These are phyloP conservation scores for Xyrichtys novacula DNA, from an alignment of 2,797 vertebrate genomes.

Conservation along the genomic window DNA sequence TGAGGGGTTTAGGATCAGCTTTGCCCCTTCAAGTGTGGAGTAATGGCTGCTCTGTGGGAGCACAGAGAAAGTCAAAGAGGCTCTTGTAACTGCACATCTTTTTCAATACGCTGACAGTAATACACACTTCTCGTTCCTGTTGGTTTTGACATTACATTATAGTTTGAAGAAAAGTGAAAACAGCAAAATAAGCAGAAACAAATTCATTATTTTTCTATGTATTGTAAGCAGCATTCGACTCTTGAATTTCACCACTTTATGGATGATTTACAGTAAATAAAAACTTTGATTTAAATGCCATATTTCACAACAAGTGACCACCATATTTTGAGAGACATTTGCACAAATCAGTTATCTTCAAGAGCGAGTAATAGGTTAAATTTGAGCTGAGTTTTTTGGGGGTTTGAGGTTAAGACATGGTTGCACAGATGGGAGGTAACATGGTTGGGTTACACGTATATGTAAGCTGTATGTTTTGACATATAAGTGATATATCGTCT, in stretches of 20 bases:
- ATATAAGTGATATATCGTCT: not conserved
- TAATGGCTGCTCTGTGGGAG: conserved; percentile 60
- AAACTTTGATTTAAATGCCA: no score
- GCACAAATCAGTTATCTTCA: not conserved
- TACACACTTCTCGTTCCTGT: conserved; percentile 45
- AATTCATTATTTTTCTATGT: no score
- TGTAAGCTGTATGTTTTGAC: no score
- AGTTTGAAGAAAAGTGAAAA: conserved; percentile 2
- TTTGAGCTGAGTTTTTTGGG: no score
- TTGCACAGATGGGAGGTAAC: no score
- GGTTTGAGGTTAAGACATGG: not conserved
- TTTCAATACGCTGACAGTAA: conserved; percentile 58
- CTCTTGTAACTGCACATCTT: conserved; percentile 61
- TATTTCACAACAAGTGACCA: no score
- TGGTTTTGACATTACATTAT: conserved; percentile 28
- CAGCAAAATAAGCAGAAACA: no score
- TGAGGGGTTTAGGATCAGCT: conserved; percentile 51
- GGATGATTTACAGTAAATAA: no score
- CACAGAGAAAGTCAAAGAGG: conserved; percentile 38
- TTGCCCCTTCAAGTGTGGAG: conserved; percentile 60
- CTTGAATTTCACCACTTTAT: no score
- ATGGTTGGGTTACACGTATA: no score
- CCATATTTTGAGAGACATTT: no score
- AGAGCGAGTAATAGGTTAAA: not conserved
- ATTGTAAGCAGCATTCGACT: no score